phyloP scores from a whole-genome alignment of 2,797 vertebrate genomes.

The Pangasius djambal region DNA sequence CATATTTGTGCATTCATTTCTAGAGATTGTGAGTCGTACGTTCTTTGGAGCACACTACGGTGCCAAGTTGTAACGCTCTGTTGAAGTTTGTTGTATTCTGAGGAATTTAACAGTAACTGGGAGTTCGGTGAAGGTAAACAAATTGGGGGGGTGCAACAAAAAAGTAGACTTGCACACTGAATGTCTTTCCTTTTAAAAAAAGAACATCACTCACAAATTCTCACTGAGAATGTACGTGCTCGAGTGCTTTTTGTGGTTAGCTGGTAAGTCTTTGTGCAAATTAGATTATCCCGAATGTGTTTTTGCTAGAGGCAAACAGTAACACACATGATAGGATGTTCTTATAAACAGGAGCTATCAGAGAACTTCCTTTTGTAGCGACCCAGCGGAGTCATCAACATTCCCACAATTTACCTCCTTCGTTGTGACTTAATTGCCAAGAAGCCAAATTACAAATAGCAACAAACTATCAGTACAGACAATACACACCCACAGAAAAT shows the following conservation, averaged over 20 bases:
- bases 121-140: background rate
- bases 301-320: conserved; percentile 19
- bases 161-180: background rate
- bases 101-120: background rate
- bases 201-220: background rate
- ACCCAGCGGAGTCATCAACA: background rate
- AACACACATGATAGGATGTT: conserved; percentile 16
- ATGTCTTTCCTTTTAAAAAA: background rate
- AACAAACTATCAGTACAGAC: background rate
- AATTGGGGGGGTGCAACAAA: background rate
- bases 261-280: conserved; percentile 25
- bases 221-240: background rate
- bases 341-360: conserved; percentile 49
- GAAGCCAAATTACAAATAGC: background rate
- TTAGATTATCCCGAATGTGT: conserved; percentile 7
- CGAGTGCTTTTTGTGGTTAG: background rate
- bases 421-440: background rate
- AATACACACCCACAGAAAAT: background rate
- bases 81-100: background rate
- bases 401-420: conserved; percentile 39
- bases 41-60: background rate
- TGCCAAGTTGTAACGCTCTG: background rate
- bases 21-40: too few relatives aligned
- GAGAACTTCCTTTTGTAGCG: conserved; percentile 37
- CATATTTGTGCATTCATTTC: background rate